Evolutionary conservation across 2,113 vertebrate species (phyloP).

Genomic region (Sprattus sprattus): DNA sequence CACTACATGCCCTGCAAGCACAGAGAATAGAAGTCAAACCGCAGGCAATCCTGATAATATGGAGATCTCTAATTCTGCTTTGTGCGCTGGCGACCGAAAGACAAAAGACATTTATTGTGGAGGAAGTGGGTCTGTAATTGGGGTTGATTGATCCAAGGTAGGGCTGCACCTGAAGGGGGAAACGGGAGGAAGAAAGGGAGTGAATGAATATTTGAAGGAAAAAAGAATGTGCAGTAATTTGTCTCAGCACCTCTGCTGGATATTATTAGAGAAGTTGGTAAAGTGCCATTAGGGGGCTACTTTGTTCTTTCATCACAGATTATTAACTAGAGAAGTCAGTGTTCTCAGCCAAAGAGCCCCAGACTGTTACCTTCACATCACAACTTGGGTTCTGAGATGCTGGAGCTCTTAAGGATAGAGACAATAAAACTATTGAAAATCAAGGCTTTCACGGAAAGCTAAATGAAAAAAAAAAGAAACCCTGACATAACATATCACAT

Average conservation of each 20-base stretch:
- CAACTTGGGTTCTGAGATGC: no score
- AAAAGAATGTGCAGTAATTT: neutral
- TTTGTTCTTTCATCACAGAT: no score
- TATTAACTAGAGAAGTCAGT: no score
- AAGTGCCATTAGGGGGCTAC: no score
- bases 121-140: slow-evolving; percentile 84
- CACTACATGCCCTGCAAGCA: neutral
- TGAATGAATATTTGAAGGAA: neutral
- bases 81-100: neutral
- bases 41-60: neutral
- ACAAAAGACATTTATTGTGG: slow-evolving; percentile 69
- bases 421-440: no score
- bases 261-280: neutral
- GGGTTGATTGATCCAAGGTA: slow-evolving; percentile 83
- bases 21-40: slow-evolving; percentile 53
- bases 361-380: no score
- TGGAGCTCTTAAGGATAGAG: no score
- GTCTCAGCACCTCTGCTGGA: neutral
- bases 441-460: no score
- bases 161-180: slow-evolving; percentile 48
- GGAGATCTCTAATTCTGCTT: neutral
- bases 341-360: neutral
- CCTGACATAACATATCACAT: no score
- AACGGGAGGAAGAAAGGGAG: neutral
- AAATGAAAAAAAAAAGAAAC: no score